A percentile compares a stretch with the other conserved stretches of the same genome.
These are phyloP conservation scores for Scaptomyza caliginosa DNA, from an alignment of 2,888 invertebrate genomes.

Conservation along the genomic window DNA sequence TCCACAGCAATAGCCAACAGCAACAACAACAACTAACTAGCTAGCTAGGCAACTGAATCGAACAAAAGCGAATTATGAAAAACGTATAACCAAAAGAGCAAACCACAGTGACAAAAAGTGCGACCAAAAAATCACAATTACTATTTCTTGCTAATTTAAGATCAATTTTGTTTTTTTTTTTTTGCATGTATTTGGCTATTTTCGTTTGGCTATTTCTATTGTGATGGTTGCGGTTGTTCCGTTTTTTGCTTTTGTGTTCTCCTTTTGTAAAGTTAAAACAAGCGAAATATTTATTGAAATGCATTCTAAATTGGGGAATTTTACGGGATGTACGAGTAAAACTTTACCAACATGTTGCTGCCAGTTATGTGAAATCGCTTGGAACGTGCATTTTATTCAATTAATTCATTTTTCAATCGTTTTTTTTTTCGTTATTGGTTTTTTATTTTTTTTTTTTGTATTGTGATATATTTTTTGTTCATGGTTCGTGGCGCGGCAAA, in stretches of 20 bases:
- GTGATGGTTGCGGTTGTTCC: conserved; percentile 30
- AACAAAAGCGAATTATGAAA: conserved; percentile 8
- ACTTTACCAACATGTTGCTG: neutral
- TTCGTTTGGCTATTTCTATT: conserved; percentile 33
- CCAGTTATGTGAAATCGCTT: conserved; percentile 52
- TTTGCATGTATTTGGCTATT: conserved; percentile 42
- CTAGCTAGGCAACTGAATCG: conserved; percentile 14
- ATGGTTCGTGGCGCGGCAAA: conserved; percentile 34
- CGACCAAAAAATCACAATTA: conserved; percentile 2
- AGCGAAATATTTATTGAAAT: neutral
- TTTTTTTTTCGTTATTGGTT: conserved; percentile 2
- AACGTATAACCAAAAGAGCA: conserved; percentile 9
- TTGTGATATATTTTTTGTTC: conserved; percentile 3
- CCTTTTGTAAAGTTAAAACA: conserved; percentile 10
- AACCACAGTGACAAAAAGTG: conserved; percentile 45
- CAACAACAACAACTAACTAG: neutral
- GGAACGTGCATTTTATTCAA: conserved; percentile 50
- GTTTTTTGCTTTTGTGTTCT: conserved; percentile 20
- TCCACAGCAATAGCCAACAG: neutral
- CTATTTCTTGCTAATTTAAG: conserved; percentile 12
- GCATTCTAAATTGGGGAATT: conserved; percentile 25
- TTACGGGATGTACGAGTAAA: conserved; percentile 11
- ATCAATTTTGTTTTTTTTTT: conserved; percentile 33
- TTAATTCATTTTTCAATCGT: conserved; percentile 7
- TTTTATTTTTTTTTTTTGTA: conserved; percentile 5